Conservation (phyloP, 2,113 vertebrate genomes). For the Stigmatopora nigra region DNA sequence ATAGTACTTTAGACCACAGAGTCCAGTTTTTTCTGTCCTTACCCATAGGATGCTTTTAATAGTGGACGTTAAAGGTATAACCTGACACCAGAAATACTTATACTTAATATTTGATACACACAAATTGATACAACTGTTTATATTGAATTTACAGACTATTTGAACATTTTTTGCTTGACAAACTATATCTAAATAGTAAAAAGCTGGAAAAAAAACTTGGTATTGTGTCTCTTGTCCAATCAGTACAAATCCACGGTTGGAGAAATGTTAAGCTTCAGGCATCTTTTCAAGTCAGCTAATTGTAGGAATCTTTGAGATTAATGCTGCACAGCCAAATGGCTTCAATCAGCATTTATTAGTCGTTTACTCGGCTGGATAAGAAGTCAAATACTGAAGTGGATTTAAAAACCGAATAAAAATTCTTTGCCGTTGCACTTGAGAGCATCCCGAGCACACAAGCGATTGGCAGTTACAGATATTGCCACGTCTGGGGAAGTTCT, state of each 20-base stretch:
- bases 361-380: not conserved
- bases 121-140: not conserved
- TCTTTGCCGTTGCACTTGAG: not conserved
- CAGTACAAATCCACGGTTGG: not conserved
- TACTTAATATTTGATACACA: not conserved
- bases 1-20: slow-evolving; percentile 11
- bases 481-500: not conserved
- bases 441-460: not conserved
- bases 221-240: not conserved
- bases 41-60: not conserved
- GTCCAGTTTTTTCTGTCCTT: not conserved
- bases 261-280: not conserved
- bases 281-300: not conserved
- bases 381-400: not conserved
- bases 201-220: not conserved
- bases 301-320: slow-evolving; percentile 4
- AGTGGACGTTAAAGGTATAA: not conserved
- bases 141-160: not conserved
- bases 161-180: too few relatives aligned
- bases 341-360: slow-evolving; percentile 1
- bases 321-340: not conserved
- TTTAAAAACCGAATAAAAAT: not conserved
- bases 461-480: not conserved
- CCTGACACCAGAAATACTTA: not conserved
- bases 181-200: not conserved